Conservation (phyloP, 1,140 invertebrate genomes). For the Formica exsecta region DNA sequence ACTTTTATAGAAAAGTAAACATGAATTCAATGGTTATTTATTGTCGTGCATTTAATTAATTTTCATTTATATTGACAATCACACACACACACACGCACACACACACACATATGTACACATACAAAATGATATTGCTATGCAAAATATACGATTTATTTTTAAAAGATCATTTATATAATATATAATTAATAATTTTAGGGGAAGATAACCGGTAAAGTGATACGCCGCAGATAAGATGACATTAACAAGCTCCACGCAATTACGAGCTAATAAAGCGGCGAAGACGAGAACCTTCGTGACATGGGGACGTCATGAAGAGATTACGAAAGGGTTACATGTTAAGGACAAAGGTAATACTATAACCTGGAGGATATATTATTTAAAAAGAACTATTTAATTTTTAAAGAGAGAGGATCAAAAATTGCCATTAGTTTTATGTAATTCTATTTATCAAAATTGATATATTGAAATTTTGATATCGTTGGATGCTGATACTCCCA, state of each 20-base stretch:
- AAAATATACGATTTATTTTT: conserved; percentile 21
- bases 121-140: neutral
- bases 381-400: neutral
- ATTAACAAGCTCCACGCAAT: conserved; percentile 19
- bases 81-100: neutral
- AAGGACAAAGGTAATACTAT: neutral
- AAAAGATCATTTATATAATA: neutral
- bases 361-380: conserved; percentile 9
- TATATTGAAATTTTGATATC: neutral
- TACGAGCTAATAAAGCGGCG: conserved; percentile 40
- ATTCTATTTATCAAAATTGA: neutral
- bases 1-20: neutral
- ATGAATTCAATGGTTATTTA: neutral
- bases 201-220: conserved; percentile 27
- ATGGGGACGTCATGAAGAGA: conserved; percentile 8
- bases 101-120: neutral
- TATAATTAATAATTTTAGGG: neutral
- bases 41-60: neutral
- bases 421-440: neutral
- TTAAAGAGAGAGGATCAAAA: neutral
- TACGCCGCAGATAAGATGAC: conserved; percentile 4
- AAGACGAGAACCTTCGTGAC: conserved; percentile 37
- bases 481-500: neutral
- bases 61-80: neutral
- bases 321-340: neutral